Evolutionary conservation across 2,888 invertebrate genomes (phyloP), one percentile per base, ranked within the genome.

Genomic region (Andrena bicolor): DNA sequence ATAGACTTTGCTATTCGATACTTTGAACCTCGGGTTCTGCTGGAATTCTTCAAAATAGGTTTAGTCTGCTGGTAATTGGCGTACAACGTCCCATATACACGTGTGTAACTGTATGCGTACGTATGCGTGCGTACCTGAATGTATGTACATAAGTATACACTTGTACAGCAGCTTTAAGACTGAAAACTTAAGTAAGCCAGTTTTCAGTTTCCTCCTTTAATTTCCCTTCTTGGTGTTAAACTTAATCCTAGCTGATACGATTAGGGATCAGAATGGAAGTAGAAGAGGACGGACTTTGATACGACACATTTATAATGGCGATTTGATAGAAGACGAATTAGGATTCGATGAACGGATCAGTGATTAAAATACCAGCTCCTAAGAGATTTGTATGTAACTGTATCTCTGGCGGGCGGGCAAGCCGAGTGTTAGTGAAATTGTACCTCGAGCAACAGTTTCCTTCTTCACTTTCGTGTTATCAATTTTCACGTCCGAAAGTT

Each of bases 111-210:
- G 26, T 48, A 35, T 28, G n/a, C 20, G 23, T 69, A 60, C 26
- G n/a, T 28, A 20, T 26, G 56, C 51, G 41, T 49, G 61, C 71
- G 66, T 20, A 28, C 28, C 49, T 30, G 32, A 2, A 58, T 10
- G n/a, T 8, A 23, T 72, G 58, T 20, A 56, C 58, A 53, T 76
- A 48, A 13, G 65, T 64, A 35, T 66, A 63, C n/a, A 77, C 28
- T 76, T 78, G 63, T 86, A 86, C 65, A 82, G 66, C 73, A 78
- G 61, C 28, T 77, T 72, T 70, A 73, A 76, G 64, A 78, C 58
- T 76, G 69, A 76, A 75, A 73, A 77, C 61, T 76, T 70, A 65
- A 53, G n/a, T 63, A 61, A 69, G n/a, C 8, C 35, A 41, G 58
- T 77, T 66, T 78, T 80, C 77, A 71, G 66, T 74, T 69, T 53